phyloP scores from a whole-genome alignment of 35 echinoderm and acorn worm genomes.

The Lytechinus variegatus region DNA sequence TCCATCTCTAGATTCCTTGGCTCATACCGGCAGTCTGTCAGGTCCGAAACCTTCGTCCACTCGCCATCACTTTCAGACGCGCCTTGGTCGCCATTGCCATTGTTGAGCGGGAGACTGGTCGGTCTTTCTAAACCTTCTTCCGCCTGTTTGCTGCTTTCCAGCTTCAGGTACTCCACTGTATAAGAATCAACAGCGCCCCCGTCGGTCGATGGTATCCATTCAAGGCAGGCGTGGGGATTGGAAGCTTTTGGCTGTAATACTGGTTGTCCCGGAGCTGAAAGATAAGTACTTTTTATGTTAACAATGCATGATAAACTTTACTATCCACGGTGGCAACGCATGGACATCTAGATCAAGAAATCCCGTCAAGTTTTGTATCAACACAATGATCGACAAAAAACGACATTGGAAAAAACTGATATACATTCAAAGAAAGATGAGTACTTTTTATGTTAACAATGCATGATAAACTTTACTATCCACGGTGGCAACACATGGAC shows the following conservation, averaged over 20 bases:
- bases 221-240: constrained; percentile 53
- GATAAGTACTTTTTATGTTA: not conserved
- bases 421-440: no score
- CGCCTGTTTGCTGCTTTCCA: not conserved
- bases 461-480: no score
- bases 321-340: no score
- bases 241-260: constrained; percentile 55
- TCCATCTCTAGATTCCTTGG: constrained; percentile 50
- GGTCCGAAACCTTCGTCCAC: constrained; percentile 59
- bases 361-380: no score
- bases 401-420: no score
- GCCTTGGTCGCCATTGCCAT: constrained; percentile 4
- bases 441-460: no score
- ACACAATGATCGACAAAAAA: no score
- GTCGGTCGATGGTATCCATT: constrained; percentile 61
- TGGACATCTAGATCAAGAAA: no score
- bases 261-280: constrained; percentile 71
- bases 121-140: constrained; percentile 45
- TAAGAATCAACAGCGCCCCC: constrained; percentile 70
- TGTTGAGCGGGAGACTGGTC: constrained; percentile 46
- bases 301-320: no score
- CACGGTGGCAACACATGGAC: no score
- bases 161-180: constrained; percentile 70
- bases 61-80: constrained; percentile 29
- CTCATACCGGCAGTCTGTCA: constrained; percentile 20